phyloP scores from a whole-genome alignment of 2,797 vertebrate genomes.

The Gambusia yucatana region DNA sequence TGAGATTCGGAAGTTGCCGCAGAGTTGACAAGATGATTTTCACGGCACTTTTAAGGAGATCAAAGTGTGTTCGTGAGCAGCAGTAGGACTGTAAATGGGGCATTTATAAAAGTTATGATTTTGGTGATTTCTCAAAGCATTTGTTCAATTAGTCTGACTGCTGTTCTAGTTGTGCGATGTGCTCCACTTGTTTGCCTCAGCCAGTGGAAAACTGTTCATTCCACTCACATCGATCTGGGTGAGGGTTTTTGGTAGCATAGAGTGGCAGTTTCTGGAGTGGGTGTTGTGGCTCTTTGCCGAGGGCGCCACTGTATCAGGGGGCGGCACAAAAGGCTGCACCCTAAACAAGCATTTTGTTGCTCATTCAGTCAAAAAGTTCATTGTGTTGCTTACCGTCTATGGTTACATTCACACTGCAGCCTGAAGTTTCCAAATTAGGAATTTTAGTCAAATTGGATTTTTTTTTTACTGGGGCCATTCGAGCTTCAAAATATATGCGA shows the following conservation, averaged over 20 bases:
- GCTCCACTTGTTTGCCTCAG: background rate
- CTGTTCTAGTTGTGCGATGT: background rate
- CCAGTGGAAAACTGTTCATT: background rate
- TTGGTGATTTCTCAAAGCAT: background rate
- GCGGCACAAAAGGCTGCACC: background rate
- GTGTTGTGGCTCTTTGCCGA: background rate
- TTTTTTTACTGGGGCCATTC: too few relatives aligned
- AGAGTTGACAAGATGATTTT: background rate
- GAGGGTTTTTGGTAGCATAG: background rate
- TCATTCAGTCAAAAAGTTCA: background rate
- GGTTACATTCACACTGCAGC: too few relatives aligned
- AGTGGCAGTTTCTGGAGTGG: background rate
- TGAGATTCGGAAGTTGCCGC: background rate
- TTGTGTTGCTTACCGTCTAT: background rate
- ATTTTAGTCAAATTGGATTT: too few relatives aligned
- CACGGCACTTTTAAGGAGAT: background rate
- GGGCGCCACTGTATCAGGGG: background rate
- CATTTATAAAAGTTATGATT: background rate
- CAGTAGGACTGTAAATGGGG: background rate
- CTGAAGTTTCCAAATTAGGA: too few relatives aligned
- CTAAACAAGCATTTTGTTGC: background rate
- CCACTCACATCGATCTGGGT: background rate
- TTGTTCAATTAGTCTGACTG: background rate
- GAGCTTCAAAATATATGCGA: too few relatives aligned
- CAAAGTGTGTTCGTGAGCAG: background rate